Base-by-base conservation (phyloP, 2,113 vertebrate species). In the Campylomormyrus numenius region DNA sequence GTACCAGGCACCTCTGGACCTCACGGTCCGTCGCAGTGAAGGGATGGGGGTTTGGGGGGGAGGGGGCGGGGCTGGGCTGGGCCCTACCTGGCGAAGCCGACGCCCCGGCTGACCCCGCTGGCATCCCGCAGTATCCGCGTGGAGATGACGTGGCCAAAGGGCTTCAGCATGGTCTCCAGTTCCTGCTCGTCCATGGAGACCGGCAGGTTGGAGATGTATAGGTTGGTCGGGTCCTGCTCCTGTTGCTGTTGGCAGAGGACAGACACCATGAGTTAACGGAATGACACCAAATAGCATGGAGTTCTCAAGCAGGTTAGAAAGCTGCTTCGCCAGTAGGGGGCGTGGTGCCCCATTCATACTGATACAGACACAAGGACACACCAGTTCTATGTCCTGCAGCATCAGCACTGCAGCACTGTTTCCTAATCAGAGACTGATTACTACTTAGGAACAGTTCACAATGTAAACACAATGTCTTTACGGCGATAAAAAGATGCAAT, bases 121-220 rank as follows among this genome's bases (percentile, higher is more conserved):
- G 97, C 97, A 87, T 97, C 97, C 94, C 97, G 95, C 89, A 97
- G 95, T 95, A 97, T 97, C 92, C 97, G 95, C 90, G 97, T 97
- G 90, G 97, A 97, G 94, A 97, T 97, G 91, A 97, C 97, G 27
- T 97, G 97, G 93, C 97, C 96, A 48, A 97, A 97, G 58, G 97
- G 97, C 93, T 97, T 97, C 92, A 97, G 95, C 97, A 97, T 97
- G 84, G 96, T 97, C 96, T 97, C 97, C 92, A 97, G 95, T 89
- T 97, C 97, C 93, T 97, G 97, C 90, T 97, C 96, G 91, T 97
- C 97, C 97, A 97, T 97, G 90, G 96, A 97, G 93, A 97, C 95
- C 0, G 97, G 97, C 92, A 97, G 95, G 93, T 97, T 97, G 92
- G 97, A 97, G 94, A 97, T 97, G 95, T 97, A 97, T 50, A 97